Conservation (phyloP, 2,797 vertebrate species). For the Holocentrus rufus region DNA sequence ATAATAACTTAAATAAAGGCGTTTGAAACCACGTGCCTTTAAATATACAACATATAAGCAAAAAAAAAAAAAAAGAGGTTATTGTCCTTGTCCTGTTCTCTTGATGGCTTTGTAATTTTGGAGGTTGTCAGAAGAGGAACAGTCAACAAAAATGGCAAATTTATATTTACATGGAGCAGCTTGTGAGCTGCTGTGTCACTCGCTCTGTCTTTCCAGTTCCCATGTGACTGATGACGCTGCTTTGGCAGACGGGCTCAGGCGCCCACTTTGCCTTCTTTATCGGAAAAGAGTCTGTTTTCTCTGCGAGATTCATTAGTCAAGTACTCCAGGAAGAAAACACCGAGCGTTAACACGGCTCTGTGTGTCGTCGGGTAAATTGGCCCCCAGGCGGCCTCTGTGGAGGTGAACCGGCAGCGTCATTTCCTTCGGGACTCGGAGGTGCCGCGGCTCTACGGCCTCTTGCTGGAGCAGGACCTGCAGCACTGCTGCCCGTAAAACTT, state of each 20-base stretch:
- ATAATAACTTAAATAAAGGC: slow-evolving; percentile 80
- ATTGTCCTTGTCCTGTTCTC: slow-evolving; percentile 53
- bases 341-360: slow-evolving; percentile 34
- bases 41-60: slow-evolving; percentile 69
- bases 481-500: slow-evolving; percentile 97
- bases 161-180: slow-evolving; percentile 49
- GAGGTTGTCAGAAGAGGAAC: slow-evolving; percentile 59
- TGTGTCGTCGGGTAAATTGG: slow-evolving; percentile 38
- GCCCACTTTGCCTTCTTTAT: slow-evolving; percentile 32
- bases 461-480: slow-evolving; percentile 91
- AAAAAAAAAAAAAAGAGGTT: slow-evolving; percentile 25
- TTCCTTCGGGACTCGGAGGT: slow-evolving; percentile 31
- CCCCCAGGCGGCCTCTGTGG: slow-evolving; percentile 3
- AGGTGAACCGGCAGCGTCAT: neutral
- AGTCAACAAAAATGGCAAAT: slow-evolving; percentile 50
- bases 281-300: slow-evolving; percentile 43
- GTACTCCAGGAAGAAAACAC: slow-evolving; percentile 71
- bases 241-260: slow-evolving; percentile 53
- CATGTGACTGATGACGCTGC: slow-evolving; percentile 25
- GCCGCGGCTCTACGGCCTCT: slow-evolving; percentile 76
- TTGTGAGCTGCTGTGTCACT: slow-evolving; percentile 28
- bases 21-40: slow-evolving; percentile 56
- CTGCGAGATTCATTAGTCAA: slow-evolving; percentile 66
- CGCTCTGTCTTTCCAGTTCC: slow-evolving; percentile 61
- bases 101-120: slow-evolving; percentile 65